These are phyloP conservation scores for Lutraria rhynchaena DNA, from an alignment of 1,140 invertebrate genomes.

Conservation along the genomic window DNA sequence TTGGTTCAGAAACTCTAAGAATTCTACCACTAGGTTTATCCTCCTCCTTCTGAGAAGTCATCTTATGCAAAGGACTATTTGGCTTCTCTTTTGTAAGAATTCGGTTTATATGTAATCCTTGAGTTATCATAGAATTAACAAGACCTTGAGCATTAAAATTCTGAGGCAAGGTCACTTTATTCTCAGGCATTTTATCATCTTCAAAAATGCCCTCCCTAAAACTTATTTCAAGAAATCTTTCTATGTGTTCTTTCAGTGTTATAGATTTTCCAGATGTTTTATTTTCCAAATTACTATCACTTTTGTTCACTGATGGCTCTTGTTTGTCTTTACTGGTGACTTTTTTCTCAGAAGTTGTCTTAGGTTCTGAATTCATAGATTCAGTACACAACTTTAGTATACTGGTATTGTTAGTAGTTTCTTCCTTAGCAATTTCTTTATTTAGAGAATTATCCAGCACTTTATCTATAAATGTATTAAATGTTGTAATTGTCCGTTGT, in stretches of 20 bases:
- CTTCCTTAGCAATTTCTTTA: conserved; percentile 3
- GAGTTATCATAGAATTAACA: conserved; percentile 48
- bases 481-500: conserved; percentile 59
- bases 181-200: neutral
- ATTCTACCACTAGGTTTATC: neutral
- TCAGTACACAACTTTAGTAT: conserved; percentile 49
- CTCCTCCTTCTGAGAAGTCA: neutral
- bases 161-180: conserved; percentile 6
- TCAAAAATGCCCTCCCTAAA: conserved; percentile 55
- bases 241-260: conserved; percentile 76
- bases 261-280: neutral
- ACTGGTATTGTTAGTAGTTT: conserved; percentile 28
- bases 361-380: neutral
- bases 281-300: conserved; percentile 40
- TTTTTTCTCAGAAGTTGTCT: neutral
- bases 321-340: conserved; percentile 10
- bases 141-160: conserved; percentile 54
- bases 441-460: conserved; percentile 71
- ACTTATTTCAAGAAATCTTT: conserved; percentile 72
- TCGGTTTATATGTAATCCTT: conserved; percentile 23
- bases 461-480: conserved; percentile 74
- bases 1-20: neutral
- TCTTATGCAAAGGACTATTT: neutral
- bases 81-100: conserved; percentile 8
- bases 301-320: neutral